These are phyloP conservation scores for Tonatia bakeri DNA, from an alignment of 2,113 vertebrate species.

Conservation along the genomic window DNA sequence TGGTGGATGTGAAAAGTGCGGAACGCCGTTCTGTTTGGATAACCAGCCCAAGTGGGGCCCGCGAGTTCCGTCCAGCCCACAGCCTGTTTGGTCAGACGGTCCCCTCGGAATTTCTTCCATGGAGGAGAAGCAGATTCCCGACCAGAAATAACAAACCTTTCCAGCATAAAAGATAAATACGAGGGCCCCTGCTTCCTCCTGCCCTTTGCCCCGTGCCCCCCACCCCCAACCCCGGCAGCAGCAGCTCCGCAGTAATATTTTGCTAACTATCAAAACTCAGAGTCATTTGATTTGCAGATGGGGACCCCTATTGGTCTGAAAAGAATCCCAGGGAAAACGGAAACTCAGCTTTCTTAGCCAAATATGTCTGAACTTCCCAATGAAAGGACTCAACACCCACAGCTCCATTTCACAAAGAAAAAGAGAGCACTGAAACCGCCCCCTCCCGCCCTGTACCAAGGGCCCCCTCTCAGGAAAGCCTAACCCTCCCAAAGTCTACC, in stretches of 20 bases:
- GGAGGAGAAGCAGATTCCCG: conserved; percentile 35
- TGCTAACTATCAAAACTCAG: conserved; percentile 58
- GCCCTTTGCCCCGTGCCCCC: conserved; percentile 53
- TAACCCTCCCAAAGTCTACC: background rate
- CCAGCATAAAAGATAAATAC: conserved; percentile 19
- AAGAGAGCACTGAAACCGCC: background rate
- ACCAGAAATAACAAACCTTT: conserved; percentile 33
- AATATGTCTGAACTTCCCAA: background rate
- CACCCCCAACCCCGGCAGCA: background rate
- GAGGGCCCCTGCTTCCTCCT: background rate
- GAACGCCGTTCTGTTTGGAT: background rate
- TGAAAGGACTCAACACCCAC: background rate
- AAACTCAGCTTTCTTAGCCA: conserved; percentile 38
- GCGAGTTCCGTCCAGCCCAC: background rate
- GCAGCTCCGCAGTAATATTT: conserved; percentile 29
- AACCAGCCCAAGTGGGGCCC: background rate
- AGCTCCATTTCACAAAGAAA: background rate
- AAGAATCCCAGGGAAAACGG: conserved; percentile 71
- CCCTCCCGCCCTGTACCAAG: fast-evolving
- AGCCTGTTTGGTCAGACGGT: background rate
- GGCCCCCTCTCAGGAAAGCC: background rate
- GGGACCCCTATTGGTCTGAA: conserved; percentile 85
- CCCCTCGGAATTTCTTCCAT: background rate
- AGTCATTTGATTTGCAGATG: conserved; percentile 83
- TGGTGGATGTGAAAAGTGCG: background rate